phyloP scores from a whole-genome alignment of 2,113 vertebrate genomes.

The Grantiella picta region DNA sequence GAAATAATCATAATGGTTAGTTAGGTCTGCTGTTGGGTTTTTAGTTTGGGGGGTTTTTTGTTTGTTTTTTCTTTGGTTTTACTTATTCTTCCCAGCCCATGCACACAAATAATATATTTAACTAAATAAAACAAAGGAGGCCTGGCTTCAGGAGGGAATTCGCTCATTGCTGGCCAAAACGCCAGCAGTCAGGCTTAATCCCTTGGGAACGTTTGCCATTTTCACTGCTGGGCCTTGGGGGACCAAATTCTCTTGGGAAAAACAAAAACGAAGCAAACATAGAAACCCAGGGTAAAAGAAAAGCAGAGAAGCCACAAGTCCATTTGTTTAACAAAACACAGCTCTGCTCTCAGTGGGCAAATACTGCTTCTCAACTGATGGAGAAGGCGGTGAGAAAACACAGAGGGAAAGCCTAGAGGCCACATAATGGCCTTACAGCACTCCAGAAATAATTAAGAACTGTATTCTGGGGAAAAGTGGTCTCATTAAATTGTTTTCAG shows the following conservation, averaged over 20 bases:
- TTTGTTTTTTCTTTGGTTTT: background rate
- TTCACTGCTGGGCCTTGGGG: background rate
- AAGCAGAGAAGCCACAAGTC: background rate
- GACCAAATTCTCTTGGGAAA: background rate
- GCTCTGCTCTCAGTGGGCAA: background rate
- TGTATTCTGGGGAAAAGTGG: background rate
- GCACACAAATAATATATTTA: background rate
- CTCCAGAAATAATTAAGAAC: slow-evolving; percentile 37
- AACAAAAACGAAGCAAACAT: background rate
- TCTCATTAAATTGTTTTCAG: slow-evolving; percentile 23
- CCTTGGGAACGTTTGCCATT: background rate
- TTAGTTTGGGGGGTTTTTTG: background rate
- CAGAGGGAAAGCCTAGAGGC: background rate
- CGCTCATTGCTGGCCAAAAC: background rate
- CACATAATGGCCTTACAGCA: background rate
- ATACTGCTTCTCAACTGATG: background rate
- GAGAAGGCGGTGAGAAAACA: accelerated
- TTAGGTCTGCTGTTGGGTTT: background rate
- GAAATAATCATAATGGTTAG: slow-evolving; percentile 26
- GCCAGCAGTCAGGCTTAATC: background rate
- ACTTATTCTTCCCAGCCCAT: background rate
- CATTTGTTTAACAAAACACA: background rate
- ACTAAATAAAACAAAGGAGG: background rate
- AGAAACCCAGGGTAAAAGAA: background rate
- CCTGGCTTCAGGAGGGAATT: background rate